phyloP scores from a whole-genome alignment of 1,140 invertebrate genomes.

The Panagrolaimus sp. region DNA sequence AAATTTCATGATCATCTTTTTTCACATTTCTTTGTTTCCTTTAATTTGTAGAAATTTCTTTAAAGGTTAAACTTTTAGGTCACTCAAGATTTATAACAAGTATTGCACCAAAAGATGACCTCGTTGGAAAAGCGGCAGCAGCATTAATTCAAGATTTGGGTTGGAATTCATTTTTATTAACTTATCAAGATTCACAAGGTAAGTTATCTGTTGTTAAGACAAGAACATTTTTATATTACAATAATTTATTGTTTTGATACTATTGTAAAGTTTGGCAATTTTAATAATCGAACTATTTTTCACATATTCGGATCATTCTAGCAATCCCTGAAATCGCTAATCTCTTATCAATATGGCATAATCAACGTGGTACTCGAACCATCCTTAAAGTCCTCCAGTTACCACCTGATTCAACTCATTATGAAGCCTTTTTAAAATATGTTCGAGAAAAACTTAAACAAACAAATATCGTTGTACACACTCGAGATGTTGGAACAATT shows the following conservation, averaged over 20 bases:
- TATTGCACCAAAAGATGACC: constrained; percentile 39
- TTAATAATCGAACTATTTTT: too few relatives aligned
- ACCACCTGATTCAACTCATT: constrained; percentile 31
- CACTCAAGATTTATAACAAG: constrained; percentile 38
- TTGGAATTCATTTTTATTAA: constrained; percentile 49
- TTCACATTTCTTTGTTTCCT: too few relatives aligned
- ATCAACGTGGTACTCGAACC: constrained; percentile 25
- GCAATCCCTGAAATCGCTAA: constrained; percentile 34
- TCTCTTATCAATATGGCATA: constrained; percentile 36
- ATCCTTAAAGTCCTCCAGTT: constrained; percentile 38
- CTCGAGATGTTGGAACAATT: constrained; percentile 44
- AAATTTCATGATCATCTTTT: too few relatives aligned
- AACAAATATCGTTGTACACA: constrained; percentile 53
- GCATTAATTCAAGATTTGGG: constrained; percentile 41
- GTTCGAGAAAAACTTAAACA: constrained; percentile 42
- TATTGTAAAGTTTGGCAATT: too few relatives aligned
- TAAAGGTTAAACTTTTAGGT: too few relatives aligned
- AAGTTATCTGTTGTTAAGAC: background rate
- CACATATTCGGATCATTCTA: too few relatives aligned
- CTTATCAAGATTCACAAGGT: constrained; percentile 47
- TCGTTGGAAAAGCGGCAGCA: constrained; percentile 34
- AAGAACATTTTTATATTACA: too few relatives aligned
- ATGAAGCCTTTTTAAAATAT: constrained; percentile 48
- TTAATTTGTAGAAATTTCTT: too few relatives aligned
- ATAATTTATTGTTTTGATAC: constrained; percentile 14